Evolutionary conservation across 2,113 vertebrate genomes (phyloP), one percentile per base, ranked within the genome.

Genomic region (Procavia capensis): DNA sequence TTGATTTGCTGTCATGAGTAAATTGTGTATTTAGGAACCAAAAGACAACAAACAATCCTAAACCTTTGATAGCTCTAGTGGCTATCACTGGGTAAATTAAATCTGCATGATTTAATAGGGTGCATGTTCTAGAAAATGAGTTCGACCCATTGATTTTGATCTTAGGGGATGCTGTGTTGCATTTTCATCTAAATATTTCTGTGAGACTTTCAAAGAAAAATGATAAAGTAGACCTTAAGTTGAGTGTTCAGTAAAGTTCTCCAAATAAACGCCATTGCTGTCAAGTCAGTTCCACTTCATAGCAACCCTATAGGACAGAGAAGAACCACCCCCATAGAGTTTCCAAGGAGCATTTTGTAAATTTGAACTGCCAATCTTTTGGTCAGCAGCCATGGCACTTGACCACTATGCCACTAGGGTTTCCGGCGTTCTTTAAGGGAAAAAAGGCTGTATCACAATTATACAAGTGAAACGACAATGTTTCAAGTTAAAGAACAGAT

Each of bases 41-140:
- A 94, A 74, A 45, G 25, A 92, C 91, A 68, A 5, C 36, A 59
- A 82, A 90, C 70, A 63, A 6, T 36, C 16, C 24, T 57, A 31
- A 29, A 59, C 22, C 10, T 88, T 92, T 50, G 75, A 4, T 11
- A 16, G 64, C 88, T 27, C 50, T 17, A 29, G 59, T 0, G 1
- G 63, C 22, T 79, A 78, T 63, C 68, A 54, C 3, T 84, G 93
- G 36, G 61, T 24, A 88, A 75, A 93, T 95, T 81, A 88, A 96
- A 93, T 83, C 39, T 97, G 96, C 95, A 97, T 97, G 96, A 70
- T 85, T 96, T 94, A 50, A 74, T 47, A 47, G 22, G n/a, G 17
- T 96, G 97, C 95, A 97, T 97, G 96, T 47, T 93, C 24, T 76
- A 41, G 96, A 75, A 88, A 78, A 81, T 86, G 39, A 94, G 41